Base-by-base conservation (phyloP, 2,888 invertebrate species). In the Strigamia maritima region DNA sequence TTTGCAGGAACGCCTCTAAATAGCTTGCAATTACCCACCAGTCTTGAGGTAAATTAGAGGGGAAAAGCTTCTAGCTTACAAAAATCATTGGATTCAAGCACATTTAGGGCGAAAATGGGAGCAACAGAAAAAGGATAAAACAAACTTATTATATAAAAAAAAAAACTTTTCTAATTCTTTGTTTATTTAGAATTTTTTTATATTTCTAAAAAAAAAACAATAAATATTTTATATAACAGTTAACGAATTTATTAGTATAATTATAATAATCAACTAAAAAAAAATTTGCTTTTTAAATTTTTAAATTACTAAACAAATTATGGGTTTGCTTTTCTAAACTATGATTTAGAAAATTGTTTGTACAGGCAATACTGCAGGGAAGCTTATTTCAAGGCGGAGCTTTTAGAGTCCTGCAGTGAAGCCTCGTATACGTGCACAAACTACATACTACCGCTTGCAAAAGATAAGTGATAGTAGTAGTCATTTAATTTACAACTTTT, bases 1-100 rank as follows among this genome's bases (percentile, higher is more conserved):
- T 60, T 60, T 60, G 60, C 60, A 60, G 60, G 60, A 60, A 60
- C 60, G 60, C 60, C 60, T 60, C 60, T 60, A 60, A 60, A 60
- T 60, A 60, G 60, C 60, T 60, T 60, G 60, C 60, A 60, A 60
- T 60, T 60, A 60, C 60, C 60, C 16, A 60, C 60, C 60, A 60
- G 60, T 60, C 60, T 60, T 60, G 60, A 60, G 60, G 60, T 60
- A 60, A 60, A 60, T 60, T 60, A 60, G 60, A 60, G 60, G 60
- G 60, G 60, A 60, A 60, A 60, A 60, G 60, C 60, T 60, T 60
- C 60, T 60, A 60, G 60, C 60, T 60, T 60, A 60, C 60, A 60
- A 60, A 60, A 60, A 60, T 60, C 60, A 60, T 60, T 60, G 60
- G 60, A 60, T 60, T 60, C 60, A 60, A 60, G 22, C 19, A 22